Evolutionary conservation across 2,113 vertebrate species (phyloP), one percentile per base, ranked within the genome.

Genomic region (Pituophis catenifer): DNA sequence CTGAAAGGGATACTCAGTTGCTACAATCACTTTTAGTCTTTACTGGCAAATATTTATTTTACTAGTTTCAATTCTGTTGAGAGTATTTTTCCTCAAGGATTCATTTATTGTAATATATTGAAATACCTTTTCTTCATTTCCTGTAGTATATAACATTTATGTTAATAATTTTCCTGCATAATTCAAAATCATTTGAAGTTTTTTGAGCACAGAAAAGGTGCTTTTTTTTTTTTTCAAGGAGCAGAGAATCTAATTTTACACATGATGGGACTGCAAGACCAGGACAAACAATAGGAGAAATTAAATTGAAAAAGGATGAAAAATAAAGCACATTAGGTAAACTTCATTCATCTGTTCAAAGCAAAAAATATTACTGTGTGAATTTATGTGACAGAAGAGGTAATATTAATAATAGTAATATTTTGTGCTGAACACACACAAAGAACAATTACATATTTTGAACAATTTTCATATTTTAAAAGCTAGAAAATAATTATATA

Each of bases 171-270:
- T 93, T 85, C 24, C 88, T 93, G 26, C 44, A 33, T 93, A 81
- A 87, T 57, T 57, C 29, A 93, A 62, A 87, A 90, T 53, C 23
- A 75, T 86, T 89, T 93, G 59, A 87, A 81, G 81, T 89, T 29
- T 93, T 93, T 87, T 54, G 75, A 86, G 92, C 65, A 93, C 88
- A 93, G 87, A 93, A 65, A 90, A 90, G 92, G 57, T 93, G 48
- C 89, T 90, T 55, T 50, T 58, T 92, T 57, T 33, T 57, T 92
- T 92, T 89, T 90, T 58, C 75, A 62, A 90, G 89, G 75, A 87
- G 81, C 89, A 54, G 86, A 90, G 92, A 90, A 93, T 90, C 89
- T 93, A 93, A 93, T 93, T 93, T 93, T 93, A 90, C 89, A 93
- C 92, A 93, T 93, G 92, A 93, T 50, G 17, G 89, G 86, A 90